phyloP scores from a whole-genome alignment of 1,140 invertebrate genomes.

The Cyclargus thomasi region DNA sequence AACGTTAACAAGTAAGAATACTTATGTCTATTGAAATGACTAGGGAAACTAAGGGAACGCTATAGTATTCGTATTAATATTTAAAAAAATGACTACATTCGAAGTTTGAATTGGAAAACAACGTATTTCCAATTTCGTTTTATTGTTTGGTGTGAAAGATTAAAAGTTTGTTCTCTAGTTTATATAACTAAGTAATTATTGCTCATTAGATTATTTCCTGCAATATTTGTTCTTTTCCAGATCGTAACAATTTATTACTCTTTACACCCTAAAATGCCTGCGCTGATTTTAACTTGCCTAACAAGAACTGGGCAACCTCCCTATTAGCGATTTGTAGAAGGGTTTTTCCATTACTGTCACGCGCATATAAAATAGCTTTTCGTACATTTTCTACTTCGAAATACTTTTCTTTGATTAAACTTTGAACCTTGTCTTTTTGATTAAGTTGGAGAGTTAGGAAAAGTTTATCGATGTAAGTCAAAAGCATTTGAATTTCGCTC shows the following conservation, averaged over 20 bases:
- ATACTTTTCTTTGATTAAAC: not conserved
- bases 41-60: no score
- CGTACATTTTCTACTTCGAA: not conserved
- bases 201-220: no score
- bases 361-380: not conserved
- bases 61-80: no score
- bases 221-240: no score
- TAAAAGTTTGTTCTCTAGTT: no score
- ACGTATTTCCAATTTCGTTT: no score
- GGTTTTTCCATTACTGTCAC: not conserved
- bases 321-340: not conserved
- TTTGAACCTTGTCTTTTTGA: not conserved
- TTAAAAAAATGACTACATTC: no score
- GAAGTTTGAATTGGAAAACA: no score
- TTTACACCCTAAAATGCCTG: not conserved
- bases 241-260: not conserved
- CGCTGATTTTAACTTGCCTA: not conserved
- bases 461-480: conserved; percentile 1
- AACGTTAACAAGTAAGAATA: no score
- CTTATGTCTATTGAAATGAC: no score
- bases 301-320: not conserved
- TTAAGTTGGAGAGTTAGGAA: not conserved
- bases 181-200: no score
- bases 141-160: no score
- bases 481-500: not conserved